Base-by-base conservation (phyloP, 1,140 invertebrate species). In the Oedothorax gibbosus region DNA sequence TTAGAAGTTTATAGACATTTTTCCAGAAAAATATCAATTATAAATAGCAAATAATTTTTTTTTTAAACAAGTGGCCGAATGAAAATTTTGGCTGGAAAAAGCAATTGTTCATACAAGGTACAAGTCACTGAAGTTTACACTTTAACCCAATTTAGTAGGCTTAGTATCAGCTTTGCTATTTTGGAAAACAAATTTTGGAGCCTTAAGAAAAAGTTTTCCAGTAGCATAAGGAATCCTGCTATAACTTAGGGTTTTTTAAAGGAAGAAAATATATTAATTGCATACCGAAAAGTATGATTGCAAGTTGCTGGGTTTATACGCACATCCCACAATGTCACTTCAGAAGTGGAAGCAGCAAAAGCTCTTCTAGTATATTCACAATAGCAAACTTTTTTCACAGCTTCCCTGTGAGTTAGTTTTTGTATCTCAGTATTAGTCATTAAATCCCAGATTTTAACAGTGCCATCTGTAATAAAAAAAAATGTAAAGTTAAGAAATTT, bases 391-490 rank as follows among this genome's bases (percentile, higher is more conserved):
- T 92, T 92, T 8, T 94, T 92, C 0, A 97, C 95, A 87, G 94
- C 95, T 88, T 96, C 96, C 0, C 94, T 93, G 89, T 95, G 95
- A 51, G 90, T 89, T 10, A 95, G 89, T 2, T 93, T 93, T 56
- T 92, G 88, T 53, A 93, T 91, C 88, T 97, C 95, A 76, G 92
- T 90, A n/a, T 95, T 94, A 35, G 92, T 93, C 4, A 91, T 89
- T 49, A 98, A 90, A 90, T 98, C 96, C 96, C 96, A 97, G 11
- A 96, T 93, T 89, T 96, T 96, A 11, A 90, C 95, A 7, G 95
- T 95, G 62, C 95, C 93, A 91, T 97, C 96, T 96, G 88, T 77
- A 90, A 90, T 86, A 75, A 87, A 87, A 75, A 87, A 87, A 21
- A 20, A 5, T 80, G 62, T 57, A 35, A 53, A 51, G 78, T 68